Base-by-base conservation (phyloP, 1,140 invertebrate species). In the Trissolcus basalis region DNA sequence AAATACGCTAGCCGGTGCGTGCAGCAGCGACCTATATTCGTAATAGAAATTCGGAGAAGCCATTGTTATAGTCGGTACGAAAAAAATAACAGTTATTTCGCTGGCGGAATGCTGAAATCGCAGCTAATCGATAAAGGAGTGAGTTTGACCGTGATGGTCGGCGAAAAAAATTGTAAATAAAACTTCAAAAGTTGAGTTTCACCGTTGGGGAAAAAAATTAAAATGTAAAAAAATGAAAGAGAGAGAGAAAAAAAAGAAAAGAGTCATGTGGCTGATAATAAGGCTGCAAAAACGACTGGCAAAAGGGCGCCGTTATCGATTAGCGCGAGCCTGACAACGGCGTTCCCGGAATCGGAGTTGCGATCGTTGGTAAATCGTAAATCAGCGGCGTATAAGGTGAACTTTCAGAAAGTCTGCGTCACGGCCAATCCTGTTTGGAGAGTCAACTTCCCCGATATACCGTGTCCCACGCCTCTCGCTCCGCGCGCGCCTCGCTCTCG, bases 321-420 rank as follows among this genome's bases (percentile, higher is more conserved):
- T 70, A 65, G 60, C 70, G 51, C 56, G 61, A 51, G 65, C 76
- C 69, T 73, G 76, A 78, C 76, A 69, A 78, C 72, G 64, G 59
- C 76, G 76, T 78, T 69, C 64, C 48, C 60, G 60, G 64, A 75
- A 75, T 74, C 68, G 61, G 54, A 78, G 54, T 75, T 71, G 65
- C 65, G 71, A 75, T 78, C 71, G 67, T 74, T 74, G 47, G 70
- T 70, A 74, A 78, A 78, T 74, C 70, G 70, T 74, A 74, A 78
- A 74, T 77, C 75, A 77, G 63, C 67, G 19, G 53, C 53, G 58
- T 67, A 61, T 71, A 71, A 71, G 61, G 67, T 64, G 67, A 77
- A 77, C 74, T 77, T 77, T 77, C 50, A 48, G 74, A 77, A 77
- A 77, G 61, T 77, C 67, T n/a, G 63, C 74, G 73, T 77, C 73